Evolutionary conservation across 1,140 invertebrate species (phyloP).

Genomic region (Zelostemma sp.): DNA sequence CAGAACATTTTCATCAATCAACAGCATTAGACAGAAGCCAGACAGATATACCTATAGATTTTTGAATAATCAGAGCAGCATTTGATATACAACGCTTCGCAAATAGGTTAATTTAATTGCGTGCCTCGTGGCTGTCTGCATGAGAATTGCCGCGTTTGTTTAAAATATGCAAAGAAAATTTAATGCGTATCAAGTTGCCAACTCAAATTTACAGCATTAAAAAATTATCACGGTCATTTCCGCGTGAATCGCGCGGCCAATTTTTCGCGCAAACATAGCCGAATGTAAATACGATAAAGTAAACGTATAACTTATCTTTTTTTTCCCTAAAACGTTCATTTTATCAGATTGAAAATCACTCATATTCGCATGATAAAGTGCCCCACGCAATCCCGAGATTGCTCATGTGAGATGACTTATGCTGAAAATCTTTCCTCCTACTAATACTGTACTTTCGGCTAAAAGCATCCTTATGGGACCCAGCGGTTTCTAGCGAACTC

Average conservation of each 20-base stretch:
- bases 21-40: slow-evolving; percentile 32
- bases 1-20: slow-evolving; percentile 47
- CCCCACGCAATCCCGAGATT: slow-evolving; percentile 8
- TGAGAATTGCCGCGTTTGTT: slow-evolving; percentile 14
- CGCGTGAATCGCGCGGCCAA: too few species aligned
- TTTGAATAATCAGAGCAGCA: slow-evolving; percentile 33
- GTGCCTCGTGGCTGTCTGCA: slow-evolving; percentile 21
- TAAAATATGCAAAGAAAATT: slow-evolving; percentile 12
- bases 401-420: slow-evolving; percentile 16
- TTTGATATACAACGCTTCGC: slow-evolving; percentile 31
- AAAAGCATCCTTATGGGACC: slow-evolving; percentile 26
- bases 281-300: too few species aligned
- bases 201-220: not conserved
- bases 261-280: too few species aligned
- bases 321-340: not conserved
- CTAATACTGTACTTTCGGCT: slow-evolving; percentile 17
- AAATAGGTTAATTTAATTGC: slow-evolving; percentile 36
- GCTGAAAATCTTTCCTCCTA: slow-evolving; percentile 18
- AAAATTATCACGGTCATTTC: too few species aligned
- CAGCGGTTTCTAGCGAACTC: slow-evolving; percentile 17
- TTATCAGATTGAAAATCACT: slow-evolving; percentile 1
- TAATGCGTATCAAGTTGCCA: too few species aligned
- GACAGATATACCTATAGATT: slow-evolving; percentile 32
- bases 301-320: not conserved
- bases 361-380: not conserved